These are phyloP conservation scores for Buphagus erythrorhynchus DNA, from an alignment of 2,797 vertebrate species.

Conservation along the genomic window DNA sequence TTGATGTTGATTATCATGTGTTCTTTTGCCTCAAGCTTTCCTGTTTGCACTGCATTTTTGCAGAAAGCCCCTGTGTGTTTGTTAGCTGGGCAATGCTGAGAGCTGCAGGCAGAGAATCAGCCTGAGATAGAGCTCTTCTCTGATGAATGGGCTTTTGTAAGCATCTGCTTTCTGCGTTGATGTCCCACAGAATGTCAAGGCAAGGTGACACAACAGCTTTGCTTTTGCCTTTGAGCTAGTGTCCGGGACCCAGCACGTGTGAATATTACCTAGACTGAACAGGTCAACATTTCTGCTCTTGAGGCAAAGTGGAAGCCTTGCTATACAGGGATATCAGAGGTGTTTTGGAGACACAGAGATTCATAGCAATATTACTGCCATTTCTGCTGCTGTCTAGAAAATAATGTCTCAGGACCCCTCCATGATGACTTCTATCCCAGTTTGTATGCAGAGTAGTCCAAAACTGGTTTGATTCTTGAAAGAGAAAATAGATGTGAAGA, in stretches of 20 bases:
- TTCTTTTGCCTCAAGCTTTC: background rate
- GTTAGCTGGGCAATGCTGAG: background rate
- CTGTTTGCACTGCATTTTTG: background rate
- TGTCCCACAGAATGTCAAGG: background rate
- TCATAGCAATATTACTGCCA: background rate
- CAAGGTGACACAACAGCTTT: background rate
- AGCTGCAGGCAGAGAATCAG: background rate
- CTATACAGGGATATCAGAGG: background rate
- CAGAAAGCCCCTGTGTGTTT: background rate
- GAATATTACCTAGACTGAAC: background rate
- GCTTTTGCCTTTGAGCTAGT: background rate
- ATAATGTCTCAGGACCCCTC: background rate
- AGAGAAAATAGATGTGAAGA: background rate
- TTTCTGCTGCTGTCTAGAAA: background rate
- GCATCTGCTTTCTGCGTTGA: background rate
- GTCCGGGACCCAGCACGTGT: background rate
- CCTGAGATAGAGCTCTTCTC: background rate
- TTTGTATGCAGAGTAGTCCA: background rate
- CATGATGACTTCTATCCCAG: background rate
- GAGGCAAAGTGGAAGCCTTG: background rate
- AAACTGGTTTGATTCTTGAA: background rate
- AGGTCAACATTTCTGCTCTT: rapidly evolving
- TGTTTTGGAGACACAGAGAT: background rate
- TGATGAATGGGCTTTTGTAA: background rate
- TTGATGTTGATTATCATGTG: background rate